phyloP scores from a whole-genome alignment of 1,140 invertebrate genomes.

The Frieseomelitta varia region DNA sequence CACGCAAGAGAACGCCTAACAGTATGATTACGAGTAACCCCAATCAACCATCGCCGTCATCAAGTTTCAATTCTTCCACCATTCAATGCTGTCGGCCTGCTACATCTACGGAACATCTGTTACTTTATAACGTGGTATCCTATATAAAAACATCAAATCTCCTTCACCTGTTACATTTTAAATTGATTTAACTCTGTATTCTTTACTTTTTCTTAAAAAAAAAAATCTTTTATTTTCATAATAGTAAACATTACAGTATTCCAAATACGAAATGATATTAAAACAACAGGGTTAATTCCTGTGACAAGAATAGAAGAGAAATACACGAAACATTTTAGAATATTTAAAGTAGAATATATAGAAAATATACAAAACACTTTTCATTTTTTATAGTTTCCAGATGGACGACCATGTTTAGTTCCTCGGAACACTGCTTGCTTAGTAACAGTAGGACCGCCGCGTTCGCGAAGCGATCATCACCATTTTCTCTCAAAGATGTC shows the following conservation, averaged over 20 bases:
- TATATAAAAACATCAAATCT: not conserved
- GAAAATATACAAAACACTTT: not conserved
- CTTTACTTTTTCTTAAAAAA: too few relatives aligned
- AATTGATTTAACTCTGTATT: too few relatives aligned
- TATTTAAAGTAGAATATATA: too few relatives aligned
- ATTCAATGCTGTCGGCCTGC: constrained; percentile 78
- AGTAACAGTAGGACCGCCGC: constrained; percentile 85
- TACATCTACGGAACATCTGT: constrained; percentile 78
- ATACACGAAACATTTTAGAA: too few relatives aligned
- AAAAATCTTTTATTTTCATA: too few relatives aligned
- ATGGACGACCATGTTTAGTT: constrained; percentile 77
- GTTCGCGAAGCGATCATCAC: constrained; percentile 85
- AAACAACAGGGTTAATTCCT: too few relatives aligned
- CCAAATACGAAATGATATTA: too few relatives aligned
- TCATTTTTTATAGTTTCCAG: constrained; percentile 71
- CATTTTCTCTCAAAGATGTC: constrained; percentile 86
- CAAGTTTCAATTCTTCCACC: constrained; percentile 76
- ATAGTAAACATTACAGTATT: too few relatives aligned
- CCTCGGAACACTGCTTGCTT: constrained; percentile 86
- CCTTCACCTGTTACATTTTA: not conserved
- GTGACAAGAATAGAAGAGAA: too few relatives aligned
- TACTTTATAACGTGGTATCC: constrained; percentile 78
- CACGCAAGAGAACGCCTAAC: constrained; percentile 86
- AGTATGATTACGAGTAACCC: constrained; percentile 62
- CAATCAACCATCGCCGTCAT: constrained; percentile 82